Evolutionary conservation across 2,888 invertebrate genomes (phyloP).

Genomic region (Sturmia bella): DNA sequence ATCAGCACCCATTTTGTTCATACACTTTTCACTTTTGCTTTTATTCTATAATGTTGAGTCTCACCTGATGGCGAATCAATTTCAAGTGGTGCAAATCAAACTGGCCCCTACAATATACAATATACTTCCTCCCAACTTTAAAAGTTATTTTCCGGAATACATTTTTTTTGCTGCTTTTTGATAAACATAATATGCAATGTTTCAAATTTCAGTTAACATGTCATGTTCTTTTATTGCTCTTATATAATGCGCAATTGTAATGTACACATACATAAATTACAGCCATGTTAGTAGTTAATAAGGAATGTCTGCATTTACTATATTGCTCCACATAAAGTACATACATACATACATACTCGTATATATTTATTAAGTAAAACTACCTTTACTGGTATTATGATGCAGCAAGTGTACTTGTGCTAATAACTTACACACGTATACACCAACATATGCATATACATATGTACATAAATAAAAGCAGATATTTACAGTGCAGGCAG

Average conservation of each 20-base stretch:
- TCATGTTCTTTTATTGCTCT: conserved; percentile 8
- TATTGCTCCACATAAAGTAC: not conserved
- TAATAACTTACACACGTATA: conserved; percentile 48
- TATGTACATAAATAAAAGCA: conserved; percentile 4
- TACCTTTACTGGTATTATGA: not conserved
- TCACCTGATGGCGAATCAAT: too few relatives aligned
- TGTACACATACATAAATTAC: conserved; percentile 38
- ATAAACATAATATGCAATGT: not conserved
- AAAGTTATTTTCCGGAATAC: too few relatives aligned
- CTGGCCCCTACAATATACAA: too few relatives aligned
- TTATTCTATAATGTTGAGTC: too few relatives aligned
- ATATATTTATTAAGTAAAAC: conserved; percentile 31
- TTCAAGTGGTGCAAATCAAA: too few relatives aligned
- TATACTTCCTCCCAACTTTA: too few relatives aligned
- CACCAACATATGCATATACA: not conserved
- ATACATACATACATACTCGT: too few relatives aligned
- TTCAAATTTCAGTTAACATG: not conserved
- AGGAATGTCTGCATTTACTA: not conserved
- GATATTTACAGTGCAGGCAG: not conserved
- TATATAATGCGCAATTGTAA: conserved; percentile 14
- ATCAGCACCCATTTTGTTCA: too few relatives aligned
- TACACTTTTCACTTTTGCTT: too few relatives aligned
- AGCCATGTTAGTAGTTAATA: conserved; percentile 18
- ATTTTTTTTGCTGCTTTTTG: not conserved
- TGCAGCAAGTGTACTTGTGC: conserved; percentile 35